Evolutionary conservation across 2,888 invertebrate species (phyloP), one percentile per base, ranked within the genome.

Genomic region (Scaeva pyrastri): DNA sequence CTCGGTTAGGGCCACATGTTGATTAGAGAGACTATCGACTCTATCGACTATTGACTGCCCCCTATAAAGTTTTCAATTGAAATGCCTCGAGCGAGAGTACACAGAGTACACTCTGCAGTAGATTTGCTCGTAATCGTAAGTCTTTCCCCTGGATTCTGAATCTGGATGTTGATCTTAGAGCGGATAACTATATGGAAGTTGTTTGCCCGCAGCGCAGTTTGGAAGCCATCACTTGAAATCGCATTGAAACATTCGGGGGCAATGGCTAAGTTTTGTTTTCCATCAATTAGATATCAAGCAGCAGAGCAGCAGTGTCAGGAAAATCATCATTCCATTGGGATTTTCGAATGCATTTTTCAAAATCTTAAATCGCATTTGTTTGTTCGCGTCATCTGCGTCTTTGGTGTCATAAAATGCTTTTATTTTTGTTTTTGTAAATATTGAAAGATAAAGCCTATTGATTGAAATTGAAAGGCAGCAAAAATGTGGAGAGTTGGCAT

Each of bases 11-110:
- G 72, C 79, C 84, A 86, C 85, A 86, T 81, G 85, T 86, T 86
- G 85, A 86, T 86, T 64, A 73, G 81, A 70, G 76, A 71, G 50
- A n/a, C n/a, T 81, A 81, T 86, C 81, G 86, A 86, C 12, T 16
- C 16, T 60, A 64, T 41, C 48, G 52, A 39, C 55, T 66, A 55
- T 31, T 16, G 55, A 50, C 58, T 48, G 21, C 26, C n/a, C 52
- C 60, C 41, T 43, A 41, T 58, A 31, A 16, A 52, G 73, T 62
- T 21, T 68, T 74, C 70, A 71, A 81, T 70, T 81, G 75, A 62
- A 60, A 66, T 58, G 43, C 41, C 64, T 45, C 48, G 8, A 68
- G 23, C 48, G 71, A 41, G 23, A 43, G 23, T 50, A 12, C 41
- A n/a, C 2, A 14, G 41, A 43, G n/a, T n/a, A n/a, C n/a, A 14